A percentile compares a stretch with the other conserved stretches of the same genome.
Evolutionary conservation across 2,797 vertebrate species (phyloP).

Genomic region (Scyliorhinus canicula): DNA sequence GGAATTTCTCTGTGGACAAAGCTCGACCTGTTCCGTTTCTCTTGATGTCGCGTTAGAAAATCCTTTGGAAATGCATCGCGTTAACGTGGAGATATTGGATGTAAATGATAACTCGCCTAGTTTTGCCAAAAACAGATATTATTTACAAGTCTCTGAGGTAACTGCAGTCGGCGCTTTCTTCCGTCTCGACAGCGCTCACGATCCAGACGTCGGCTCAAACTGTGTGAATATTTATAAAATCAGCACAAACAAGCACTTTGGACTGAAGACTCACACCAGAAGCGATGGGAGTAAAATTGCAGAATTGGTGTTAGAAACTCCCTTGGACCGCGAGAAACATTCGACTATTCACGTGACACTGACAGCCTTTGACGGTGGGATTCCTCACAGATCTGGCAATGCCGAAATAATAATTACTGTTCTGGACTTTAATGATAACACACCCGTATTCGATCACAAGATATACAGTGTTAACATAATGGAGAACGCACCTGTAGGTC

Average conservation of each 20-base stretch:
- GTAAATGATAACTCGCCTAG: constrained; percentile 11
- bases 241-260: background rate
- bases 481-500: constrained; percentile 8
- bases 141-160: background rate
- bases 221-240: background rate
- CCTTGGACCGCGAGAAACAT: constrained; percentile 51
- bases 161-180: background rate
- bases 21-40: background rate
- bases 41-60: background rate
- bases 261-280: background rate
- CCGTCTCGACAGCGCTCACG: background rate
- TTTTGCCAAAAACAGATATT: background rate
- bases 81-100: constrained; percentile 1
- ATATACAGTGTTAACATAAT: background rate
- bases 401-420: background rate
- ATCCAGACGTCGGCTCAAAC: background rate
- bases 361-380: constrained; percentile 50
- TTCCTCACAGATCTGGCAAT: constrained; percentile 50
- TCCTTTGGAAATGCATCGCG: background rate
- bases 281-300: constrained; percentile 39
- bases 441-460: background rate
- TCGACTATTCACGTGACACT: constrained; percentile 46
- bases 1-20: background rate
- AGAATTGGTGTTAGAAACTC: constrained; percentile 49
- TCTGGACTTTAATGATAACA: background rate